phyloP scores from a whole-genome alignment of 2,797 vertebrate species.

The Periophthalmus magnuspinnatus region DNA sequence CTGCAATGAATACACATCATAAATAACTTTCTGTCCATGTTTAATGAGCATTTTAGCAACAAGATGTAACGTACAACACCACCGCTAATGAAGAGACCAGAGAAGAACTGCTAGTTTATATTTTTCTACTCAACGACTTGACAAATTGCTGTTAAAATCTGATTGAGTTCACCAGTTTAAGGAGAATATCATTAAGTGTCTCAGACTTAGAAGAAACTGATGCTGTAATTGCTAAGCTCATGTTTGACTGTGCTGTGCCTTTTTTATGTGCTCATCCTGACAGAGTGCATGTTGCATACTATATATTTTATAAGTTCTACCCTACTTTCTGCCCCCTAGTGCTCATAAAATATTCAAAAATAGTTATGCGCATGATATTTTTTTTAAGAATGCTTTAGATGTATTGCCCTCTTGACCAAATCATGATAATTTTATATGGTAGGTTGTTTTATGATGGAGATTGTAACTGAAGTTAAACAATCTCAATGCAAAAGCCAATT shows the following conservation, averaged over 20 bases:
- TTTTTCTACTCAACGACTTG: no score
- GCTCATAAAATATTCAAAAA: no score
- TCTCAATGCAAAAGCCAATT: no score
- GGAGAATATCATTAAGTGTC: neutral
- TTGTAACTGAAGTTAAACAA: no score
- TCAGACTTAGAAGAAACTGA: neutral
- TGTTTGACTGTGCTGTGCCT: neutral
- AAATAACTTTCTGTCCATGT: constrained; percentile 22
- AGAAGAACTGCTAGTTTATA: no score
- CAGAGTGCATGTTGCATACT: neutral
- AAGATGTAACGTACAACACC: constrained; percentile 7
- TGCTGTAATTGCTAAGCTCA: constrained; percentile 1
- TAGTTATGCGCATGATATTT: no score
- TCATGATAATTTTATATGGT: no score
- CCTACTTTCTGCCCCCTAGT: no score
- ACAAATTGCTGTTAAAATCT: neutral
- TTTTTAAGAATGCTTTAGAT: no score
- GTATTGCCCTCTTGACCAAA: no score
- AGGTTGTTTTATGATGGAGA: no score
- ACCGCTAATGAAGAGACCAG: no score
- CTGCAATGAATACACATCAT: constrained; percentile 58
- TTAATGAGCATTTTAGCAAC: constrained; percentile 37
- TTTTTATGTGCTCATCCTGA: neutral
- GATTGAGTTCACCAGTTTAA: neutral
- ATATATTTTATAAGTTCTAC: neutral